Base-by-base conservation (phyloP, 92 coral and sea anemone genomes). In the Siderastrea siderea region DNA sequence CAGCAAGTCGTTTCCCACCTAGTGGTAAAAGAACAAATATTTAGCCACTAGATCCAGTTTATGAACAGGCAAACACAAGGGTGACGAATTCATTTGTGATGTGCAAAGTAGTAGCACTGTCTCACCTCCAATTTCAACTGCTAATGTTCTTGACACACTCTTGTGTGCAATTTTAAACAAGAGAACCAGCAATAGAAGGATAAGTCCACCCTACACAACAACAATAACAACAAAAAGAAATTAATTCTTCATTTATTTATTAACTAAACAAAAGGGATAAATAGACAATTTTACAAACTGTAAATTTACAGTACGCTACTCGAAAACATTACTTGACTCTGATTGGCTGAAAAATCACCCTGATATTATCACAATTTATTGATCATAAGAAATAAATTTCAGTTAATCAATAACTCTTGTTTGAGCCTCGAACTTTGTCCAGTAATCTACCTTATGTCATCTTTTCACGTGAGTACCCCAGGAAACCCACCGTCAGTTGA, bases 81-180 rank as follows among this genome's bases (percentile, higher is more conserved):
- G 4, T 12, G 46, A 10, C 67, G 7, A 54, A 48, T 10, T 51
- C 57, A 12, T 26, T 43, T 48, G 9, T 67, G 43, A 5, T 43
- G 48, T 0, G 48, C 71, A 67, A 43, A 38, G 47, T 14, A 61
- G n/a, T 2, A 61, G 66, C 71, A 14, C 53, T 13, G 54, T 3
- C 68, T 80, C 75, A 95, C 99, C 99, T 92, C 99, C 99, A 92
- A 97, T 92, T 76, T 97, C 99, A 38, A 96, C 99, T 51, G 99
- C 98, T 77, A 97, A 80, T 52, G 96, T 97, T 86, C 99, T 96
- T 78, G 98, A 94, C 74, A 96, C 89, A 81, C 90, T 95, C 78
- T 96, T 93, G 87, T 97, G 98, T 75, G 95, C 99, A 63, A 97
- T 94, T 86, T 94, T 95, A n/a, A 81, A 91, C 17, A 97, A 86